Conservation (phyloP, 2,888 invertebrate species). For the Euspilapteryx auroguttella region DNA sequence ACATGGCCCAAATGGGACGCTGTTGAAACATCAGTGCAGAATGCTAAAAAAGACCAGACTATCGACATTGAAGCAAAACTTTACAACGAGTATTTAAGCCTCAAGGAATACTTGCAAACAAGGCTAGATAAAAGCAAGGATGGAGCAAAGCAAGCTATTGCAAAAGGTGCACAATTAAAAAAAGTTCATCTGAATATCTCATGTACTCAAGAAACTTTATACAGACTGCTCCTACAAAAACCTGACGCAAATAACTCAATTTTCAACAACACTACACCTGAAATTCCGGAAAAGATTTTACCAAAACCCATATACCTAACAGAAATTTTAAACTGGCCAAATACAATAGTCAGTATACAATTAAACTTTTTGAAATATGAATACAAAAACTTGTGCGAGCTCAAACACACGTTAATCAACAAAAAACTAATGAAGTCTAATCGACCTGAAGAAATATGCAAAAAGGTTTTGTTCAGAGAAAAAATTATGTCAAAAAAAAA, state of each 20-base stretch:
- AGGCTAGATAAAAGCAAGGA: conserved; percentile 18
- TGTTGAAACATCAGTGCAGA: conserved; percentile 20
- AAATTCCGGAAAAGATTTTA: background rate
- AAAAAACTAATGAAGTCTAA: background rate
- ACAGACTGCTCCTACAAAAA: too few species aligned
- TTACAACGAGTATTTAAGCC: conserved; percentile 18
- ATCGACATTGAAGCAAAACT: conserved; percentile 15
- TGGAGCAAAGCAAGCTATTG: conserved; percentile 13
- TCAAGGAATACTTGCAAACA: conserved; percentile 21
- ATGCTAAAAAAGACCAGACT: conserved; percentile 12
- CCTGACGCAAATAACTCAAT: too few species aligned
- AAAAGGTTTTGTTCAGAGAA: background rate
- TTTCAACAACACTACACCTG: conserved; percentile 15
- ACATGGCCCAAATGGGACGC: conserved; percentile 44
- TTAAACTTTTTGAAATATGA: background rate
- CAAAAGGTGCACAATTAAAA: conserved; percentile 7
- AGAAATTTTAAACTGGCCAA: conserved; percentile 2
- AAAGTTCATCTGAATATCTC: conserved; percentile 1
- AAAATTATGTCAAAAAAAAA: background rate
- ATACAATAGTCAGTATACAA: background rate
- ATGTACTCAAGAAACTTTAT: too few species aligned
- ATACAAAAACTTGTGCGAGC: background rate
- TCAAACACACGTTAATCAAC: conserved; percentile 3
- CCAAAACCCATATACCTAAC: background rate
- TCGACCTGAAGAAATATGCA: background rate